Base-by-base conservation (phyloP, 1,140 invertebrate species). In the Micrasema longulum region DNA sequence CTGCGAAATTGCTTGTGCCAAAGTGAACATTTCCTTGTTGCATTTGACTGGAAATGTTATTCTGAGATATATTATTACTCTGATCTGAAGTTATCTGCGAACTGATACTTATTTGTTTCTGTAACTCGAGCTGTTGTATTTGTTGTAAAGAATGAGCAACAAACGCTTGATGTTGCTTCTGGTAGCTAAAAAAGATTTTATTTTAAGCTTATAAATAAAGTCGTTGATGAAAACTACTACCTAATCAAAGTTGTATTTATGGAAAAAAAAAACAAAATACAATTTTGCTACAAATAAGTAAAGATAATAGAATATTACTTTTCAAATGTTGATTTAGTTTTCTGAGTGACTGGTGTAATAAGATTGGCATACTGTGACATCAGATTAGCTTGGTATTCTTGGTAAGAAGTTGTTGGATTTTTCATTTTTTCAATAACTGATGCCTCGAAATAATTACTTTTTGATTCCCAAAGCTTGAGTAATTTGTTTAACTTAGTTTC, bases 131-230 rank as follows among this genome's bases (percentile, higher is more conserved):
- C 78, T 88, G 91, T 80, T 95, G 92, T 77, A 97, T 93, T 81
- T 95, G 93, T 79, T 95, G 91, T 78, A 93, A 88, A 9, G 96
- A 92, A 83, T 99, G 97, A 48, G 91, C 89, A 5, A 96, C 92
- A 82, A 97, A 99, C 4, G 96, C 93, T 83, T 97, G 93, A 86
- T 99, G 97, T 79, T 99, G 97, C 43, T 93, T 91, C 84, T 97
- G 93, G 79, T 94, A 94, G 77, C 91, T 87, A 78, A 65, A 84
- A 82, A 52, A 16, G 43, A 62, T 2, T 41, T 35, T 43, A 52
- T 55, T 53, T 18, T 38, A 3, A 60, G 43, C n/a, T n/a, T n/a
- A n/a, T n/a, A n/a, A n/a, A n/a, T 57, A 38, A 16, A 41, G 18
- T n/a, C 16, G 12, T 22, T 62, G 10, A 9, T 12, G n/a, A 16